Percentiles rank a stretch among this genome's conserved stretches.
Conservation (phyloP, 2,113 vertebrate species). For the Bubo blakistoni region DNA sequence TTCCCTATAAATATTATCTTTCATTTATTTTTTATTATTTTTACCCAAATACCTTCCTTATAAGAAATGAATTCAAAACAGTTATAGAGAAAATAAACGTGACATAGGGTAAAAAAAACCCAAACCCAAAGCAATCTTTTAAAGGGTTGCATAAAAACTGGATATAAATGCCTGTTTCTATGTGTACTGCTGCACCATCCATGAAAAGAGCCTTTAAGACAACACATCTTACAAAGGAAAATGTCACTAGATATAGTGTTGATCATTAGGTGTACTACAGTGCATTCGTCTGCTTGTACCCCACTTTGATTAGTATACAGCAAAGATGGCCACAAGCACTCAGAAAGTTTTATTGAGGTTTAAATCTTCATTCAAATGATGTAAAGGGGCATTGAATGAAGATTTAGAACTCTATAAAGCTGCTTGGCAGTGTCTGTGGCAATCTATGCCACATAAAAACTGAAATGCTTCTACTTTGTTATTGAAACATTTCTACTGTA, state of each 20-base stretch:
- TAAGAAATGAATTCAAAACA: background rate
- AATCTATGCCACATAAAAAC: slow-evolving; percentile 63
- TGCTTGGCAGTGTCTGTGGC: slow-evolving; percentile 56
- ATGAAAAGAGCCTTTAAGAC: background rate
- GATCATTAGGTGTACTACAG: slow-evolving; percentile 28
- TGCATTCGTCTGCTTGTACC: background rate
- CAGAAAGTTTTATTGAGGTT: slow-evolving; percentile 62
- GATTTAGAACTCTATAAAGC: slow-evolving; percentile 69
- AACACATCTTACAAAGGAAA: slow-evolving; percentile 9
- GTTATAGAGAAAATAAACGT: background rate
- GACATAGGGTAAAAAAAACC: background rate
- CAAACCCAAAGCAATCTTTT: background rate
- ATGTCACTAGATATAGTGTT: slow-evolving; percentile 14
- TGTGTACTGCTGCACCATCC: background rate
- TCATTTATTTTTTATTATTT: background rate
- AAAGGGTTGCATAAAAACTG: background rate
- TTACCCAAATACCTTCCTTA: background rate
- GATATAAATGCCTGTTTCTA: background rate
- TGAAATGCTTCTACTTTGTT: slow-evolving; percentile 57
- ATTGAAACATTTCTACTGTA: slow-evolving; percentile 61
- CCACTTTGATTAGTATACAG: slow-evolving; percentile 56
- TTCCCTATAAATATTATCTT: background rate
- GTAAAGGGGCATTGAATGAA: slow-evolving; percentile 59
- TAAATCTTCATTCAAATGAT: slow-evolving; percentile 68
- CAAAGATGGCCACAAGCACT: slow-evolving; percentile 50